Conservation (phyloP, 2,888 invertebrate genomes). For the Lutraria lutraria region DNA sequence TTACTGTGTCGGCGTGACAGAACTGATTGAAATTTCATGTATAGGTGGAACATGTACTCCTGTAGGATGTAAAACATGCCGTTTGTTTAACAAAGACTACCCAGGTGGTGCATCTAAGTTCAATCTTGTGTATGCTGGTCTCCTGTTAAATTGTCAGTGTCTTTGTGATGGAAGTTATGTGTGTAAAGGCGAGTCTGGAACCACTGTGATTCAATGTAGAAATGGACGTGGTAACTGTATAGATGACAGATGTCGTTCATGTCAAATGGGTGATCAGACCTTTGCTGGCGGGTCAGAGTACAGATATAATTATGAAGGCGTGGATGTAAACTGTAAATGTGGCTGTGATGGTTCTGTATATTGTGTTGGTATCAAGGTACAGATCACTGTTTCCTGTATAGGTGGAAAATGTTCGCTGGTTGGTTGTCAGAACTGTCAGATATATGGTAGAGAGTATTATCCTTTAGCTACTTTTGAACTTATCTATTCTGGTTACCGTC, state of each 20-base stretch:
- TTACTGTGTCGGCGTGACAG: constrained; percentile 58
- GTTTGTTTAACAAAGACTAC: constrained; percentile 68
- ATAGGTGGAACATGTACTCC: constrained; percentile 62
- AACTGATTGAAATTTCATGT: constrained; percentile 54
- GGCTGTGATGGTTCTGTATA: constrained; percentile 70
- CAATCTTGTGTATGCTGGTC: constrained; percentile 69
- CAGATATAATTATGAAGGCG: constrained; percentile 45
- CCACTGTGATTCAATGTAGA: constrained; percentile 50
- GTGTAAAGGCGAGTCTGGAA: constrained; percentile 73
- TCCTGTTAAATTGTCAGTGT: constrained; percentile 73
- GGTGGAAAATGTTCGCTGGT: constrained; percentile 54
- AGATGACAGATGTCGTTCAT: constrained; percentile 41
- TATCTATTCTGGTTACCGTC: constrained; percentile 51
- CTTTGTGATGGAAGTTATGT: constrained; percentile 79
- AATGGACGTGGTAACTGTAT: constrained; percentile 53
- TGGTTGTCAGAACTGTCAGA: constrained; percentile 54
- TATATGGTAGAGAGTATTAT: constrained; percentile 48
- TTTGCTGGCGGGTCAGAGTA: constrained; percentile 17
- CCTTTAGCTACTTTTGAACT: constrained; percentile 53
- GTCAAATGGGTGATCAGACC: constrained; percentile 36
- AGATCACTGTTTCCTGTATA: constrained; percentile 58
- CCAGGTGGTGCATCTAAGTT: constrained; percentile 71
- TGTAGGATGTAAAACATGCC: constrained; percentile 74
- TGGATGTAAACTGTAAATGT: constrained; percentile 67
- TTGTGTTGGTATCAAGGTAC: constrained; percentile 58